Evolutionary conservation across 1,140 invertebrate genomes (phyloP).

Genomic region (Augochlora pura): DNA sequence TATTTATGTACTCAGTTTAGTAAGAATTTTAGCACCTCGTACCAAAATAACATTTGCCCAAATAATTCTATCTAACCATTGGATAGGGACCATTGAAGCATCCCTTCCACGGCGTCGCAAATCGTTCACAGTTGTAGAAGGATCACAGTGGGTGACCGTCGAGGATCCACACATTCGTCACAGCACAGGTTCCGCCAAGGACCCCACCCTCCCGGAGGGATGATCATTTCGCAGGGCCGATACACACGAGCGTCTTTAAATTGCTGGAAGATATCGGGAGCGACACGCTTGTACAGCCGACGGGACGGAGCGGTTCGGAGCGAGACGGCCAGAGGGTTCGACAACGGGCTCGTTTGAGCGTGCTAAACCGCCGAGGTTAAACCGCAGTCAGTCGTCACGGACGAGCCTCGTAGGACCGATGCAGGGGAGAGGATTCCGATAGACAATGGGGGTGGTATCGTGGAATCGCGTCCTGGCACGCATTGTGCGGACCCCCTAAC

Average conservation of each 20-base stretch:
- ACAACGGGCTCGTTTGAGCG: slow-evolving; percentile 76
- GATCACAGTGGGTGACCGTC: not conserved
- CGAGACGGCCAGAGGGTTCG: slow-evolving; percentile 32
- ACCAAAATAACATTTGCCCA: no score
- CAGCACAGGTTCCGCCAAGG: not conserved
- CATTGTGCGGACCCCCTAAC: slow-evolving; percentile 76
- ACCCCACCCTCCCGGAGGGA: not conserved
- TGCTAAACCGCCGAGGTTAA: slow-evolving; percentile 75
- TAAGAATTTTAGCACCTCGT: no score
- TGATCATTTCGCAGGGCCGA: slow-evolving; percentile 6
- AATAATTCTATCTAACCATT: no score
- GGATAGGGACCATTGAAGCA: no score
- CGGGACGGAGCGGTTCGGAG: slow-evolving; percentile 1
- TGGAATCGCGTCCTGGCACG: slow-evolving; percentile 75
- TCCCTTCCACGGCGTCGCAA: not conserved
- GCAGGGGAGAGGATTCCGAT: slow-evolving; percentile 61
- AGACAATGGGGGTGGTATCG: slow-evolving; percentile 78
- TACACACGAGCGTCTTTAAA: slow-evolving; percentile 19
- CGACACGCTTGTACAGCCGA: not conserved
- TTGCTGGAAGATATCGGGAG: slow-evolving; percentile 16
- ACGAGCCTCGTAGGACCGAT: slow-evolving; percentile 57
- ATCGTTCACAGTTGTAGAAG: not conserved
- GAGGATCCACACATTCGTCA: not conserved
- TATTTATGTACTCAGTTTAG: no score
- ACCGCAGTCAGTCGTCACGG: slow-evolving; percentile 73